Conservation (phyloP, 2,797 vertebrate species). For the Anolis apletophallus region DNA sequence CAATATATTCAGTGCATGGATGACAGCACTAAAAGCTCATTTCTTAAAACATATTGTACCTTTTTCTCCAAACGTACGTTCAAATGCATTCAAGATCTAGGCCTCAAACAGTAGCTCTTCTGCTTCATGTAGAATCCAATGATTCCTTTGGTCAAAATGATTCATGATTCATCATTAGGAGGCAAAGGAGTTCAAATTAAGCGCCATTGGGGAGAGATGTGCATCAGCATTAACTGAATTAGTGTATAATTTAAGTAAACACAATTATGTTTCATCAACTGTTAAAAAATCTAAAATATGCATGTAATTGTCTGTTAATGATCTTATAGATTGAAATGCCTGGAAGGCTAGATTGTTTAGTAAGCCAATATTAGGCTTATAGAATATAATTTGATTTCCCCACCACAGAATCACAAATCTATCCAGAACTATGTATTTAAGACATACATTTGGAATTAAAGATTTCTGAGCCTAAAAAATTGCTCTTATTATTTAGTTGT, state of each 20-base stretch:
- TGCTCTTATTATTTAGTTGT: too few species aligned
- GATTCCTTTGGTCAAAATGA: conserved; percentile 44
- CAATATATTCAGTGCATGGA: not conserved
- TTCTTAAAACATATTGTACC: conserved; percentile 17
- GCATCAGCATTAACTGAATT: conserved; percentile 32
- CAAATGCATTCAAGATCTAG: conserved; percentile 26
- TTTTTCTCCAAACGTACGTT: conserved; percentile 13
- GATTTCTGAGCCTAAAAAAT: too few species aligned
- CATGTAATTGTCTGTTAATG: not conserved
- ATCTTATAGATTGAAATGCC: too few species aligned
- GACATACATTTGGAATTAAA: too few species aligned
- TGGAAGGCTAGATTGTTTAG: too few species aligned
- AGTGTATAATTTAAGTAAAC: not conserved
- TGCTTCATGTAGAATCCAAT: conserved; percentile 36
- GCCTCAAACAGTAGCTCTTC: conserved; percentile 28
- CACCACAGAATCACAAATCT: too few species aligned
- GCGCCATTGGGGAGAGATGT: conserved; percentile 22
- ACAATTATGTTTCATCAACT: not conserved
- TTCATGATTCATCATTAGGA: too few species aligned
- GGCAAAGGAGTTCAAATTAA: not conserved
- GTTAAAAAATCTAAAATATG: not conserved
- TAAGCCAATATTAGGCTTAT: too few species aligned
- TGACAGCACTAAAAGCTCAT: conserved; percentile 16
- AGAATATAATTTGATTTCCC: too few species aligned
- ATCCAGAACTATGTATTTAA: too few species aligned